A percentile compares a stretch with the other conserved stretches of the same genome.
Conservation (phyloP, 2,888 invertebrate genomes). For the Holacanthella duospinosa region DNA sequence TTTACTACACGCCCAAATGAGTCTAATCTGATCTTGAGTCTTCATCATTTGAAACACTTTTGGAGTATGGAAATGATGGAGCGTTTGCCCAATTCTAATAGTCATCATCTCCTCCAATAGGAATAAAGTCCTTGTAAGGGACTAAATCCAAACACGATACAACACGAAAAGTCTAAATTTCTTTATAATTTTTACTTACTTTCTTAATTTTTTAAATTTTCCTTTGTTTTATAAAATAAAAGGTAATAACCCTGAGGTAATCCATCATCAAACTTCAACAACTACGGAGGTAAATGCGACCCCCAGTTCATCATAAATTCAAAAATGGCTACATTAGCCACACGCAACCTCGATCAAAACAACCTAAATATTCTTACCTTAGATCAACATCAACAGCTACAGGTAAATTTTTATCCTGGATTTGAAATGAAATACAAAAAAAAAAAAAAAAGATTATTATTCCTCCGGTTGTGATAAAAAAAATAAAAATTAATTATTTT, state of each 20-base stretch:
- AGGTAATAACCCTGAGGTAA: too few species aligned
- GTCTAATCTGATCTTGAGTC: neutral
- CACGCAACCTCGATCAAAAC: neutral
- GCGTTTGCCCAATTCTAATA: neutral
- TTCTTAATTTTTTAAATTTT: neutral
- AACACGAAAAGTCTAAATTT: neutral
- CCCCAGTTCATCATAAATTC: neutral
- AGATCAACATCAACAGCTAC: too few species aligned
- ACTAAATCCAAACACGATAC: neutral
- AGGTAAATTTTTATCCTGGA: too few species aligned
- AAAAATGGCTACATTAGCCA: neutral
- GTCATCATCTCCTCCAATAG: neutral
- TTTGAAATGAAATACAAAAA: too few species aligned
- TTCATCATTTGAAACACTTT: too few species aligned
- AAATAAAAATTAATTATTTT: neutral
- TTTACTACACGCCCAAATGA: neutral
- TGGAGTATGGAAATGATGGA: neutral
- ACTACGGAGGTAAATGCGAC: neutral
- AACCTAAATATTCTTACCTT: neutral
- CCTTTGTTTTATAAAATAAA: neutral
- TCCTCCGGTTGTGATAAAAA: too few species aligned
- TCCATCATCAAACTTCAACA: slow-evolving; percentile 2
- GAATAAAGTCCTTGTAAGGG: neutral
- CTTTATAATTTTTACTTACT: neutral
- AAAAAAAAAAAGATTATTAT: too few species aligned